Conservation (phyloP, 2,113 vertebrate species). For the Herpetotheres cachinnans region DNA sequence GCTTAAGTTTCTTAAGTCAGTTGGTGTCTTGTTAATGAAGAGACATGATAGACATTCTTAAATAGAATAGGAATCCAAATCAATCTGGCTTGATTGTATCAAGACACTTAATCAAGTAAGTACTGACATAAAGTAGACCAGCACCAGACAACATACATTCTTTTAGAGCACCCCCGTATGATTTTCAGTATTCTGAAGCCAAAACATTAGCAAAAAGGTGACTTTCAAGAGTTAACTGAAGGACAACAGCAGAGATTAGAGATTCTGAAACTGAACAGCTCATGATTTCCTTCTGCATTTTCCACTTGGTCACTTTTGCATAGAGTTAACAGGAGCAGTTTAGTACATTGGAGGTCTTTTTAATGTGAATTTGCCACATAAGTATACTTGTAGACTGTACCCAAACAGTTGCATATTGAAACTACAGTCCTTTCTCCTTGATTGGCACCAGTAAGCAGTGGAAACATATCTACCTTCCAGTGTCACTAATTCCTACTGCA, state of each 20-base stretch:
- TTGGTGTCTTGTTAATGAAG: background rate
- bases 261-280: background rate
- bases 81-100: background rate
- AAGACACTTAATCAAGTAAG: background rate
- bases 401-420: background rate
- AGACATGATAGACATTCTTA: background rate
- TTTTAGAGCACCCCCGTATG: background rate
- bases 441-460: background rate
- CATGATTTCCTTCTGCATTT: background rate
- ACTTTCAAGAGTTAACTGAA: background rate
- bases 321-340: background rate
- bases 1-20: background rate
- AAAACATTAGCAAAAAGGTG: background rate
- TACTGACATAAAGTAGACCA: background rate
- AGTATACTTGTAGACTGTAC: background rate
- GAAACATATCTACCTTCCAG: background rate
- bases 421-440: background rate
- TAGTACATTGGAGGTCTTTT: background rate
- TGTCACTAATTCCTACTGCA: background rate
- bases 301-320: background rate
- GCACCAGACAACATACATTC: background rate
- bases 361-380: background rate
- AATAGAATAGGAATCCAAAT: background rate
- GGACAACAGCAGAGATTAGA: background rate
- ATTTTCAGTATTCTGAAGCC: background rate